Base-by-base conservation (phyloP, 2,113 vertebrate species). In the Dipodomys ordii region DNA sequence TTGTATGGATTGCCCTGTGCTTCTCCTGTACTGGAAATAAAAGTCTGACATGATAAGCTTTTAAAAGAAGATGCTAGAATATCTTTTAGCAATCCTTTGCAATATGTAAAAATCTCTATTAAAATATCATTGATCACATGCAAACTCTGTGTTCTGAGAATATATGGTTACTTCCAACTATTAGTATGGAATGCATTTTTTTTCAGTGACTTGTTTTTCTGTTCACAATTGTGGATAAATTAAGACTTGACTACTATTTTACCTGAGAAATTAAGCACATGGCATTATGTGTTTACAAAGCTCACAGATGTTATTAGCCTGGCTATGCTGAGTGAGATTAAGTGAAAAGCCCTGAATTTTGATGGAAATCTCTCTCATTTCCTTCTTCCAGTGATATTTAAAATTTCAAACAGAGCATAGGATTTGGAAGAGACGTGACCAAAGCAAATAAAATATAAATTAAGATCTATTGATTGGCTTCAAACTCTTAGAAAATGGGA, bases 201-300 rank as follows among this genome's bases (percentile, higher is more conserved):
- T 80, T 35, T 27, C 64, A 53, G 49, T 32, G 27, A 77, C 13
- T n/a, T 80, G 15, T 4, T 23, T 81, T 92, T 32, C n/a, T 2
- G 44, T 73, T 46, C 30, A 68, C 0, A 32, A 57, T 11, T 16
- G 11, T 57, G 7, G 19, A 7, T 49, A 71, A 87, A n/a, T 11
- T 62, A 83, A 35, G 8, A 6, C 15, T n/a, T 62, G 27, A 53
- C 28, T 32, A n/a, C 23, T 46, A 5, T 11, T n/a, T 9, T 57
- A 46, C 68, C 49, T 25, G 12, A 74, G 32, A 86, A 86, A 60
- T 5, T 72, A 28, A 73, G 22, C 49, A 85, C 15, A 73, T 12
- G 53, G 65, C 13, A 83, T 11, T 91, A n/a, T 89, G 13, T 90
- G 46, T 89, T 94, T 77, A 49, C 68, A 83, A 49, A 92, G 13